A percentile compares a stretch with the other conserved stretches of the same genome.
phyloP scores from a whole-genome alignment of 2,797 vertebrate species.

The Streptopelia turtur region DNA sequence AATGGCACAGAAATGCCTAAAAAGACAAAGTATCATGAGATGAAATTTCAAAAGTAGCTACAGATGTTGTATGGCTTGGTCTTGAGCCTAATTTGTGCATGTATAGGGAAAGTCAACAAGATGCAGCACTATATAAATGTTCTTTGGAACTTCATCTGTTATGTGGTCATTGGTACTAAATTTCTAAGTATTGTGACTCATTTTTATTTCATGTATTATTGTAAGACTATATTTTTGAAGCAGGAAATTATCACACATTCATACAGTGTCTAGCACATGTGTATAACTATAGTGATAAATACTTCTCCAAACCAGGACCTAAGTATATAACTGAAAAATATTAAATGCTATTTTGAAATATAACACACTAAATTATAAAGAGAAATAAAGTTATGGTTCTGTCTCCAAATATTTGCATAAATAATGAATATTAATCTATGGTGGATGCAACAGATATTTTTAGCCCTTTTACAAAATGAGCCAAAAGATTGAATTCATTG shows the following conservation, averaged over 20 bases:
- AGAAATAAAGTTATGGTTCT: neutral
- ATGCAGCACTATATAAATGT: neutral
- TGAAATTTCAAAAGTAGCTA: neutral
- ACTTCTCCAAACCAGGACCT: neutral
- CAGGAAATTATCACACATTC: neutral
- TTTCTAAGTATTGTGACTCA: neutral
- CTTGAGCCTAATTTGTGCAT: neutral
- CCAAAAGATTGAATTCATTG: rapidly evolving
- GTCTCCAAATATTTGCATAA: neutral
- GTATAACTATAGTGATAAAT: neutral
- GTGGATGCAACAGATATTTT: neutral
- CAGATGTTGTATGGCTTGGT: neutral
- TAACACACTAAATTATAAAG: neutral
- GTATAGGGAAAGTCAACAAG: neutral
- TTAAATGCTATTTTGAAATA: neutral
- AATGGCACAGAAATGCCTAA: neutral
- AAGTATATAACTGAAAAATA: neutral
- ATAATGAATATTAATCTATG: neutral
- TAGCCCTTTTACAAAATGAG: neutral
- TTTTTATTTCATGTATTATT: neutral
- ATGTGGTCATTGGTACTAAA: neutral
- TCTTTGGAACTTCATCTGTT: neutral
- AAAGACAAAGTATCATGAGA: neutral
- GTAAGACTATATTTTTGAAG: neutral
- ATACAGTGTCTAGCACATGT: neutral